These are phyloP conservation scores for Bombus confusus DNA, from an alignment of 1,140 invertebrate genomes.

Conservation along the genomic window DNA sequence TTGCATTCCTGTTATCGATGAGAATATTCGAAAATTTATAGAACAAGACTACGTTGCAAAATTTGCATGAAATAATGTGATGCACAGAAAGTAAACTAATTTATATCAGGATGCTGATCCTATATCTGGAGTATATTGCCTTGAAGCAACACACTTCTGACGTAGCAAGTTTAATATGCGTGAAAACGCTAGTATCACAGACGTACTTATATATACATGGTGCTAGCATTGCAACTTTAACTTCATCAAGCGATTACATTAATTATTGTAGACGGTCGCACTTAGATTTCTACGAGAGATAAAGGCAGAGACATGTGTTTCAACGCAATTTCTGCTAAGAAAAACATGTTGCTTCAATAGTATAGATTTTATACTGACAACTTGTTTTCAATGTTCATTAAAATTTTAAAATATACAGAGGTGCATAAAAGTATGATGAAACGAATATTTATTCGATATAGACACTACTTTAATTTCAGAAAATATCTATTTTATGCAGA, in stretches of 20 bases:
- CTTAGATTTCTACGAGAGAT: constrained; percentile 33
- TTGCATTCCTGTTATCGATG: no score
- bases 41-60: neutral
- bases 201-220: neutral
- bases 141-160: neutral
- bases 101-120: constrained; percentile 20
- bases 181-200: neutral
- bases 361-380: neutral
- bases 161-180: constrained; percentile 5
- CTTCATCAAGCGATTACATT: constrained; percentile 43
- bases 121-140: constrained; percentile 1
- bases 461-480: neutral
- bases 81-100: constrained; percentile 38
- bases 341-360: neutral
- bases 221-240: constrained; percentile 40
- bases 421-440: neutral
- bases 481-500: neutral
- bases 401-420: neutral
- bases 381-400: neutral
- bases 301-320: constrained; percentile 1
- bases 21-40: neutral
- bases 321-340: neutral
- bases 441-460: neutral
- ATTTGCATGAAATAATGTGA: neutral
- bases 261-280: constrained; percentile 44